Base-by-base conservation (phyloP, 2,113 vertebrate genomes). In the Oreocharis arfaki region DNA sequence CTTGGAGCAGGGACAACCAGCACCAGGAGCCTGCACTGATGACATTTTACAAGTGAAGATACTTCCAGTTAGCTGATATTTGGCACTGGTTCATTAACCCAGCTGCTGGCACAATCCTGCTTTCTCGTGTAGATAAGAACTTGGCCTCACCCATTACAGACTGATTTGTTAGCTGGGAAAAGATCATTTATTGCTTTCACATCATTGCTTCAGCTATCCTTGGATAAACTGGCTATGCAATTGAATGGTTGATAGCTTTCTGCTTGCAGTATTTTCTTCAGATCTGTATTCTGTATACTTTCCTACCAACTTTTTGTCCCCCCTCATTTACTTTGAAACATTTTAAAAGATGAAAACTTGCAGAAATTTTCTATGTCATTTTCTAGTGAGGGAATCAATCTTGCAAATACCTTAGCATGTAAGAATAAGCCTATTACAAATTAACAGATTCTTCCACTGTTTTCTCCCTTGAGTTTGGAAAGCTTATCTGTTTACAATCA, bases 91-190 rank as follows among this genome's bases (percentile, higher is more conserved):
- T 89, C 91, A 91, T 84, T 86, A 87, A 49, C 84, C 32, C 89
- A 94, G 93, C 65, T 95, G 84, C 91, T 96, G 94, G 95, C 94
- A 95, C 69, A 84, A 42, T 37, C 69, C 64, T 87, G 77, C 69
- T 79, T 93, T 92, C 93, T 95, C 13, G 39, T 69, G 56, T 8
- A 97, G 95, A 93, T 96, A 96, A 96, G 88, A 90, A 91, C 85
- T 92, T 78, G 65, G 93, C 88, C 86, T 95, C 90, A 76, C 90
- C 92, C 92, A 87, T 49, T 76, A 37, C 59, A 94, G 77, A 89
- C 73, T 86, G 89, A 87, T 90, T 95, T 90, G 83, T 92, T 92
- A 96, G 77, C 83, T 96, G 96, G 96, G 90, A 96, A 95, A 96
- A 87, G 61, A 93, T 93, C 76, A 90, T 89, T 89, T 93, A 93